Evolutionary conservation across 2,888 invertebrate species (phyloP), one percentile per base, ranked within the genome.

Genomic region (Orchesella flavescens): DNA sequence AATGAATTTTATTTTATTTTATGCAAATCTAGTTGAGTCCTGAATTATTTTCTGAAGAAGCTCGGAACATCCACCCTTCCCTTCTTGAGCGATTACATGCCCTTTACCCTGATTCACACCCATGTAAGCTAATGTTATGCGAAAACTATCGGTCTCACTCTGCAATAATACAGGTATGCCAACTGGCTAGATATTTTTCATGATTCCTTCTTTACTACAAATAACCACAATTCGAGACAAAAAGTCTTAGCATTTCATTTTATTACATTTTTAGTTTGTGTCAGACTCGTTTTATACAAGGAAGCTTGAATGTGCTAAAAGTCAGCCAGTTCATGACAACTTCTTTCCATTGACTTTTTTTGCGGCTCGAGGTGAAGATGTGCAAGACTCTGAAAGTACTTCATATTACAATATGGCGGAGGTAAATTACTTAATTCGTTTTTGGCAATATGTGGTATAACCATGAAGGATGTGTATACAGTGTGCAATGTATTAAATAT

Each of bases 61-160:
- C 89, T 65, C 85, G 86, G 43, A 89, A 89, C 61, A 90, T 94
- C 65, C 94, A 94, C 86, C 92, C 94, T 43, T 95, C 95, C 7
- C 90, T 96, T 21, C 90, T 96, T 81, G 95, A 96, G 89, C 91
- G 96, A 46, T 91, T 96, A 12, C 95, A 95, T 89, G 94, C 94
- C 88, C 92, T 93, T 77, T 96, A 95, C 89, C 94, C 95, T 0
- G 91, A 92, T 2, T 92, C 92, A 84, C 94, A 94, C 89, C 94
- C 94, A 0, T 95, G 95, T 90, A 94, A 94, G 90, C 94, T 96
- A 83, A 91, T 95, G 87, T 91, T 96, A 0, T 94, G 94, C 89
- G 95, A 95, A 90, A 96, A 95, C 89, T 96, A 96, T 90, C 92
- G 96, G 66, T 95, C 95, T 0, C 95, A 96, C 90, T 93, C 94